A percentile compares a stretch with the other conserved stretches of the same genome.
Evolutionary conservation across 2,113 vertebrate species (phyloP).

Genomic region (Calypte anna): DNA sequence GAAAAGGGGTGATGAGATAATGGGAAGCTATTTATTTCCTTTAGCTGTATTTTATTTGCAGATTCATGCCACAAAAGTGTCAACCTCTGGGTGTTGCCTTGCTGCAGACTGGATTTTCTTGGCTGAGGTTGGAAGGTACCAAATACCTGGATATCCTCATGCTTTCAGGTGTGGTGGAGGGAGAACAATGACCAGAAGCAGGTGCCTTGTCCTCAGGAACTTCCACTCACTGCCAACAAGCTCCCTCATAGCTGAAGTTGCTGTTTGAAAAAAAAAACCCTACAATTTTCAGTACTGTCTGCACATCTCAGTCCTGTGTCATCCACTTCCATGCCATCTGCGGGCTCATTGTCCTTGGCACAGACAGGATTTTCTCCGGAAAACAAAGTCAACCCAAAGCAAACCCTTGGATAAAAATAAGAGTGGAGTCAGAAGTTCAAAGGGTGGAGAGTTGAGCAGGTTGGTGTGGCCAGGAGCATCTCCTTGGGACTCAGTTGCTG

Average conservation of each 20-base stretch:
- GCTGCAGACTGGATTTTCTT: not conserved
- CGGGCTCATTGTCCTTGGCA: not conserved
- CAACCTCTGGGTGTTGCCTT: slow-evolving; percentile 1
- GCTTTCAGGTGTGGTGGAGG: slow-evolving; percentile 69
- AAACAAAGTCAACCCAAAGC: not conserved
- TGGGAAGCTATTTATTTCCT: slow-evolving; percentile 4
- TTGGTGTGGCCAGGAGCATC: slow-evolving; percentile 15
- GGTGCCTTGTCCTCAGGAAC: slow-evolving; percentile 73
- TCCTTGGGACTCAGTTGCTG: slow-evolving; percentile 70
- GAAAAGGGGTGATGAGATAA: not conserved
- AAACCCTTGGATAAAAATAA: not conserved
- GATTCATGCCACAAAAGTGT: not conserved
- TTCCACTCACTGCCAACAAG: not conserved
- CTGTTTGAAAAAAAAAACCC: not conserved
- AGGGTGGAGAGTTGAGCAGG: slow-evolving; percentile 66
- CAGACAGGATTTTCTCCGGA: slow-evolving; percentile 61
- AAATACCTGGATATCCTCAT: slow-evolving; percentile 66
- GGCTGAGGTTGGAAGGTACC: slow-evolving; percentile 12
- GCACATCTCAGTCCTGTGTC: slow-evolving; percentile 33
- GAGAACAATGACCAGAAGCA: slow-evolving; percentile 83
- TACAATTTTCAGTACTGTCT: slow-evolving; percentile 5
- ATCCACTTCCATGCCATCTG: slow-evolving; percentile 65
- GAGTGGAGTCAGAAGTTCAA: slow-evolving; percentile 72
- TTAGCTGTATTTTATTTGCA: slow-evolving; percentile 8
- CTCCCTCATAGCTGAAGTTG: not conserved